These are phyloP conservation scores for Pseudopodoces humilis DNA, from an alignment of 2,113 vertebrate genomes.

Conservation along the genomic window DNA sequence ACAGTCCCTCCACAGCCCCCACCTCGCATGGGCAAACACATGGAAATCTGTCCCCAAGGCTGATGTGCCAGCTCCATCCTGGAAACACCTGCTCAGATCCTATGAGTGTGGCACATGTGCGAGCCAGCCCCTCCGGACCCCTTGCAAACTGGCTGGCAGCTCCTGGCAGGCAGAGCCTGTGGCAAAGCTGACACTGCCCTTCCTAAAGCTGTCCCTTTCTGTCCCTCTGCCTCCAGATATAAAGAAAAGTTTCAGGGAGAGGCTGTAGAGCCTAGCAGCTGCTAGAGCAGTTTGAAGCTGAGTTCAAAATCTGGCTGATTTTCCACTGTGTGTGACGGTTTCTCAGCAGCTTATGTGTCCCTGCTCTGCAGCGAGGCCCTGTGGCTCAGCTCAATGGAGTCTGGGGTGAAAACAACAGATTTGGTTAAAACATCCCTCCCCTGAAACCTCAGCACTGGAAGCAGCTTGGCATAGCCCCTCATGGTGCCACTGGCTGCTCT, in stretches of 20 bases:
- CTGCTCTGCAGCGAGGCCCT: neutral
- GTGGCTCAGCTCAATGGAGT: accelerated
- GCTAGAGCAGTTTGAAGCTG: neutral
- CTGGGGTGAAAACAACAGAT: neutral
- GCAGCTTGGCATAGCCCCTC: neutral
- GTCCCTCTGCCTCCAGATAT: neutral
- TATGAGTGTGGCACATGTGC: neutral
- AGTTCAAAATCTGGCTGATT: neutral
- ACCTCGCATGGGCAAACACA: neutral
- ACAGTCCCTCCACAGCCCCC: neutral
- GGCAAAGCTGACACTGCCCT: neutral
- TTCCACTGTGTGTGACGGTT: neutral
- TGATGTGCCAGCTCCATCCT: neutral
- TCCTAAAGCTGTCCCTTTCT: neutral
- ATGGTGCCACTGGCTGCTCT: accelerated
- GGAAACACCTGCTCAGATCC: neutral
- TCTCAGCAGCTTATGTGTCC: accelerated
- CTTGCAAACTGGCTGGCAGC: accelerated
- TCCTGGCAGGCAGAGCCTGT: neutral
- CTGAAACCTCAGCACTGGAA: accelerated
- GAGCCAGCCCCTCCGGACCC: accelerated
- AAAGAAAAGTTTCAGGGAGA: neutral
- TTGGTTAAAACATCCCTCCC: neutral
- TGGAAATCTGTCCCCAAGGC: neutral
- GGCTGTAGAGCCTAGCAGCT: neutral